Base-by-base conservation (phyloP, 2,797 vertebrate species). In the Allobates femoralis region DNA sequence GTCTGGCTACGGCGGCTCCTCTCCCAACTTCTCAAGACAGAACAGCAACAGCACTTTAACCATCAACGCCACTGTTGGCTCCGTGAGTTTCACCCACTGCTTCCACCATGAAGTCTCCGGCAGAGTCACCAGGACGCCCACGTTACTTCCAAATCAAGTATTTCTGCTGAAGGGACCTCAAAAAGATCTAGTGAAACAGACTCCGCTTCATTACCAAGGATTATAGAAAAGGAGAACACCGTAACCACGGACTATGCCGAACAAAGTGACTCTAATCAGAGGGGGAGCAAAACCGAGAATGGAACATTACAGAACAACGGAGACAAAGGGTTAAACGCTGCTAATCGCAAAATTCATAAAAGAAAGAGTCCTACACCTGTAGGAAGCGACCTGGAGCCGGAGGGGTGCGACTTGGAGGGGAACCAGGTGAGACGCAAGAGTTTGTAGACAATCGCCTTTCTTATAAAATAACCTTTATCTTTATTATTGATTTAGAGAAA, bases 1-100 rank as follows among this genome's bases (percentile, higher is more conserved):
- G 90, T 99, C 98, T 0, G 98, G 98, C 81, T 98, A 95, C 5
- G 94, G 96, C 0, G 94, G 95, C 89, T 96, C 96, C 34, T 99
- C 97, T 1, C 97, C 97, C 0, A 93, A 96, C 16, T 94, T 95
- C 90, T 96, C 95, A 0, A 93, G 95, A 2, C 96, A 96, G 90
- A 96, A 96, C 79, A 97, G 96, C 91, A 94, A 81, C 88, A 95
- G 95, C 89, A 95, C 92, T 0, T 92, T 97, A 90, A 96, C 95
- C 79, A 95, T 97, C 74, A 96, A 94, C 90, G 92, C 95, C 89
- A 91, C 95, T 0, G 91, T 89, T 0, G 87, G 93, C 0, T 93
- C 95, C 0, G 93, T 96, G 89, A 92, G 94, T 91, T 97, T 96
- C 88, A 92, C n/a, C 94, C 60, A 89, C 95, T 0, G 81, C 93